These are phyloP conservation scores for Polymixis flavicincta DNA, from an alignment of 2,888 invertebrate species.

Conservation along the genomic window DNA sequence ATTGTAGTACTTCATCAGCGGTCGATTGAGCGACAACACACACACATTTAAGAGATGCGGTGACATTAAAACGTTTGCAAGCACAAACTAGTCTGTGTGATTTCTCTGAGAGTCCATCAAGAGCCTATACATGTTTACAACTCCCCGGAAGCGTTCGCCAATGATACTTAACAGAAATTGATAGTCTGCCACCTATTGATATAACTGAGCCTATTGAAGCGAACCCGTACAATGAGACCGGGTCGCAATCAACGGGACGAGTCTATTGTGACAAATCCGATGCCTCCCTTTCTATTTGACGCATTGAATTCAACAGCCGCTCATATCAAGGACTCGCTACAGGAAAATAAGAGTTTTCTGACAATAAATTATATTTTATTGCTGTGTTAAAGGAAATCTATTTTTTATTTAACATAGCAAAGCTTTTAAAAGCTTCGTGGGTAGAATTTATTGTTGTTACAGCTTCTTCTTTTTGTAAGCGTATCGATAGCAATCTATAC, in stretches of 20 bases:
- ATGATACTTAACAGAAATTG: conserved; percentile 63
- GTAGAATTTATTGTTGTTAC: conserved; percentile 18
- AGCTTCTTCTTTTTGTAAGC: neutral
- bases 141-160: conserved; percentile 19
- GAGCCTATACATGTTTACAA: conserved; percentile 7
- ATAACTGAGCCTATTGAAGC: conserved; percentile 73
- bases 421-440: conserved; percentile 50
- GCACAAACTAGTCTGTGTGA: neutral
- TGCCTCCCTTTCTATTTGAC: conserved; percentile 70
- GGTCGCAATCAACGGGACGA: conserved; percentile 79
- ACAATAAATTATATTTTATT: conserved; percentile 30
- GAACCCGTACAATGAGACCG: conserved; percentile 76
- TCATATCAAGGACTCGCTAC: conserved; percentile 33
- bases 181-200: conserved; percentile 65
- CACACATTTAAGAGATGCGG: neutral
- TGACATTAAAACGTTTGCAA: too few species aligned
- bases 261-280: conserved; percentile 78
- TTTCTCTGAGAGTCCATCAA: conserved; percentile 15
- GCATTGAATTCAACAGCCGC: conserved; percentile 63
- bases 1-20: neutral
- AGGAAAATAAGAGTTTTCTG: conserved; percentile 18
- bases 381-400: conserved; percentile 21
- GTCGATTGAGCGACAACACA: neutral
- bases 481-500: too few species aligned
- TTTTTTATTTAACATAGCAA: conserved; percentile 42